Evolutionary conservation across 2,113 vertebrate genomes (phyloP).

Genomic region (Solea solea): DNA sequence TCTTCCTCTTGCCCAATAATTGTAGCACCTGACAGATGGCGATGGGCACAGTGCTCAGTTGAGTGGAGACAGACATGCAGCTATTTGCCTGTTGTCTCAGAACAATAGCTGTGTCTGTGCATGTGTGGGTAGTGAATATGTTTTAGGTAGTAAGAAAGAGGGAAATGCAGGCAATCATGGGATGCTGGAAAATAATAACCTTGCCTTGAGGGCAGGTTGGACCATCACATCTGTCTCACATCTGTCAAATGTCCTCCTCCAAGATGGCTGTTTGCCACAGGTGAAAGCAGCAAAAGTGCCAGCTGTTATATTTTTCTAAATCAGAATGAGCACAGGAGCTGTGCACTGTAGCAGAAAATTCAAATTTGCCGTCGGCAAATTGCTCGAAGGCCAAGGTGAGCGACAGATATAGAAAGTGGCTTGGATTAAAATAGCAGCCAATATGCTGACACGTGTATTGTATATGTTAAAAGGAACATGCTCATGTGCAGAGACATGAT

Average conservation of each 20-base stretch:
- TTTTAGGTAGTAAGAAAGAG: too few relatives aligned
- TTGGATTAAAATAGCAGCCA: background rate
- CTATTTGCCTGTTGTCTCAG: background rate
- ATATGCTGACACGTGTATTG: background rate
- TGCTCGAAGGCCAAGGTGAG: conserved; percentile 11
- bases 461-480: background rate
- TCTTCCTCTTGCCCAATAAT: background rate
- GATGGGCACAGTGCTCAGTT: background rate
- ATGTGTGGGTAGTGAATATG: background rate
- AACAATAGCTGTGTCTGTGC: background rate
- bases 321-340: background rate
- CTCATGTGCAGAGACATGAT: too few relatives aligned
- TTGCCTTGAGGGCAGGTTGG: background rate
- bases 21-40: background rate
- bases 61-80: background rate
- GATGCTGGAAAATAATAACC: background rate
- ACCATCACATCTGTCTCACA: conserved; percentile 1
- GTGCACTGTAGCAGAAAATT: conserved; percentile 16
- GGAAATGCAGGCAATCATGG: background rate
- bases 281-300: background rate
- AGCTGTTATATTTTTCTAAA: background rate
- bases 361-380: background rate
- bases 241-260: background rate
- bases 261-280: background rate
- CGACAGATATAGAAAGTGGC: background rate